Conservation (phyloP, 2,113 vertebrate genomes). For the Brachyistius frenatus region DNA sequence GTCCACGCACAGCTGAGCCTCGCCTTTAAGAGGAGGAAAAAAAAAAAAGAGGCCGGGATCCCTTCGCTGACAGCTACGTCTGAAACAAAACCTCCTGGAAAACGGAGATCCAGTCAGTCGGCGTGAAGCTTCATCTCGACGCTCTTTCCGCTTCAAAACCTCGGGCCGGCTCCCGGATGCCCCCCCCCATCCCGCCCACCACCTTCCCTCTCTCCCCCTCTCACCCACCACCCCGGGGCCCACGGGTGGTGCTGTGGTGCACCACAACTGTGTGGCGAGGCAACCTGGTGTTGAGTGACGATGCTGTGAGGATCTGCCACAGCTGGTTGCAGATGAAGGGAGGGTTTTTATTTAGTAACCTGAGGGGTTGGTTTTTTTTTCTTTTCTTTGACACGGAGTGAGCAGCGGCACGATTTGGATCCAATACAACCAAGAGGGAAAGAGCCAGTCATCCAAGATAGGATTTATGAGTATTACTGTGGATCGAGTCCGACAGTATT, state of each 20-base stretch:
- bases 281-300: slow-evolving; percentile 43
- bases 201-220: no score
- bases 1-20: slow-evolving; percentile 90
- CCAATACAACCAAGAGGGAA: not conserved
- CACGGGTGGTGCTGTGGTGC: slow-evolving; percentile 31
- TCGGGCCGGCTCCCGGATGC: no score
- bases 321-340: slow-evolving; percentile 5
- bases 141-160: not conserved
- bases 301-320: slow-evolving; percentile 28
- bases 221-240: slow-evolving; percentile 7
- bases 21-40: slow-evolving; percentile 75
- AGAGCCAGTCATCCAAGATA: not conserved
- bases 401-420: not conserved
- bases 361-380: not conserved
- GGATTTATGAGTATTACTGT: not conserved
- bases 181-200: no score
- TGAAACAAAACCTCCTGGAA: slow-evolving; percentile 50
- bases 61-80: slow-evolving; percentile 86
- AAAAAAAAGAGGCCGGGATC: slow-evolving; percentile 84
- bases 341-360: slow-evolving; percentile 20
- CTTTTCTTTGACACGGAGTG: not conserved
- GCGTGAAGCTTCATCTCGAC: slow-evolving; percentile 21
- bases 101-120: slow-evolving; percentile 15
- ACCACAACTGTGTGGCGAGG: slow-evolving; percentile 27
- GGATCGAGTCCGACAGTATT: not conserved